A percentile compares a stretch with the other conserved stretches of the same genome.
Conservation (phyloP, 2,797 vertebrate species). For the Glyptemys insculpta region DNA sequence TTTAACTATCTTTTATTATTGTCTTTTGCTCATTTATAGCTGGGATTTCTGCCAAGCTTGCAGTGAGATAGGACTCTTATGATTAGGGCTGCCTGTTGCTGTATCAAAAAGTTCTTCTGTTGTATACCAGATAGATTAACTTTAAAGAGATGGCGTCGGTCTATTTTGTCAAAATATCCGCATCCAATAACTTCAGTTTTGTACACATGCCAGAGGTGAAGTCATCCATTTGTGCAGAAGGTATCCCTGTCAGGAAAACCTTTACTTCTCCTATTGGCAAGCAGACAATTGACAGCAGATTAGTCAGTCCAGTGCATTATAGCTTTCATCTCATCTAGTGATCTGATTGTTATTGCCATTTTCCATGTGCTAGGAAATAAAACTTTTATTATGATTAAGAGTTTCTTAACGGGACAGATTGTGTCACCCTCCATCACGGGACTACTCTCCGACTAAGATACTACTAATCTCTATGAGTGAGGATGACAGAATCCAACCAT, state of each 20-base stretch:
- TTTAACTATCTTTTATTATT: background rate
- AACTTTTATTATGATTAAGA: background rate
- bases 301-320: background rate
- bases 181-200: slow-evolving; percentile 20
- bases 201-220: background rate
- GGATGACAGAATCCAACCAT: too few species aligned
- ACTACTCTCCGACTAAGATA: background rate
- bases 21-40: slow-evolving; percentile 25
- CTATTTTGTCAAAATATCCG: background rate
- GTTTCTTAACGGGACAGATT: background rate
- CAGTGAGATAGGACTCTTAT: slow-evolving; percentile 43
- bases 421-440: background rate
- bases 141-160: background rate
- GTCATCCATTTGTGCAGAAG: slow-evolving; percentile 13
- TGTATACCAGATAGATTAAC: slow-evolving; percentile 11
- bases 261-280: background rate
- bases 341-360: background rate
- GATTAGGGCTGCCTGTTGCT: slow-evolving; percentile 8
- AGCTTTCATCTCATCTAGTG: background rate
- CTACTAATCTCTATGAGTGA: too few species aligned
- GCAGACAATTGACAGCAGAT: background rate
- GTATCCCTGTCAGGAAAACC: background rate
- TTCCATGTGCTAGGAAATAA: background rate
- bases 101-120: slow-evolving; percentile 14
- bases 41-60: slow-evolving; percentile 33